These are phyloP conservation scores for Portevinia maculata DNA, from an alignment of 2,888 invertebrate genomes.

Conservation along the genomic window DNA sequence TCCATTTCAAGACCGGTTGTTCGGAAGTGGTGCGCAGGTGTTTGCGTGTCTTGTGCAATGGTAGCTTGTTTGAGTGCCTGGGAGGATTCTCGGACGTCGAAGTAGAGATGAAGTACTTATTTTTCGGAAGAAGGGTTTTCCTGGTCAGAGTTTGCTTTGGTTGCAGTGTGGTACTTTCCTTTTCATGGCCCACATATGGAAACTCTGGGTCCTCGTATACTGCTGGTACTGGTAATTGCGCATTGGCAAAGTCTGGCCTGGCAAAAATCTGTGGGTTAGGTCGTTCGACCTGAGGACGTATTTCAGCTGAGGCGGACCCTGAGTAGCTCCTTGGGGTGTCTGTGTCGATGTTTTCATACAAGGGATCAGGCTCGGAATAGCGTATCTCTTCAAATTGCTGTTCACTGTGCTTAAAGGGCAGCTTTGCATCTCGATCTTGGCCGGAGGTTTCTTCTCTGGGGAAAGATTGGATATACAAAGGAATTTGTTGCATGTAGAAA, in stretches of 20 bases:
- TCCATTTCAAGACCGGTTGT: slow-evolving; percentile 80
- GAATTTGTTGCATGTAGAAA: slow-evolving; percentile 63
- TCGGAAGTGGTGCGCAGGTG: slow-evolving; percentile 77
- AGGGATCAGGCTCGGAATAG: slow-evolving; percentile 84
- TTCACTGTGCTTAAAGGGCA: slow-evolving; percentile 79
- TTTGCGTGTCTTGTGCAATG: slow-evolving; percentile 30
- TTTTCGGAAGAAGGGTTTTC: slow-evolving; percentile 36
- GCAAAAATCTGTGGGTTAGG: not conserved
- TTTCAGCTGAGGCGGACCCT: slow-evolving; percentile 1
- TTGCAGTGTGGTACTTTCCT: slow-evolving; percentile 31
- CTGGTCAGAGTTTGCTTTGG: slow-evolving; percentile 36
- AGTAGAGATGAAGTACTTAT: slow-evolving; percentile 75
- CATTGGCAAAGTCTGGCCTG: not conserved
- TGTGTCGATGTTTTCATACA: slow-evolving; percentile 78
- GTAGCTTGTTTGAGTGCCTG: slow-evolving; percentile 76
- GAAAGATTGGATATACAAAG: slow-evolving; percentile 75
- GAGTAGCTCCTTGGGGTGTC: slow-evolving; percentile 51
- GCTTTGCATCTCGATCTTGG: slow-evolving; percentile 50
- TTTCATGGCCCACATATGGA: slow-evolving; percentile 75
- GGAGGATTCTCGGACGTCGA: slow-evolving; percentile 77
- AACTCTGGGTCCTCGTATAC: slow-evolving; percentile 76
- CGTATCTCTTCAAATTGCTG: slow-evolving; percentile 79
- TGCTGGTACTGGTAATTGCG: slow-evolving; percentile 80
- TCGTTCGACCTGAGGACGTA: slow-evolving; percentile 38
- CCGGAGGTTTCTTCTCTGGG: slow-evolving; percentile 66